A percentile compares a stretch with the other conserved stretches of the same genome.
phyloP scores from a whole-genome alignment of 53 echinoderm and acorn worm species.

The Crossaster papposus region DNA sequence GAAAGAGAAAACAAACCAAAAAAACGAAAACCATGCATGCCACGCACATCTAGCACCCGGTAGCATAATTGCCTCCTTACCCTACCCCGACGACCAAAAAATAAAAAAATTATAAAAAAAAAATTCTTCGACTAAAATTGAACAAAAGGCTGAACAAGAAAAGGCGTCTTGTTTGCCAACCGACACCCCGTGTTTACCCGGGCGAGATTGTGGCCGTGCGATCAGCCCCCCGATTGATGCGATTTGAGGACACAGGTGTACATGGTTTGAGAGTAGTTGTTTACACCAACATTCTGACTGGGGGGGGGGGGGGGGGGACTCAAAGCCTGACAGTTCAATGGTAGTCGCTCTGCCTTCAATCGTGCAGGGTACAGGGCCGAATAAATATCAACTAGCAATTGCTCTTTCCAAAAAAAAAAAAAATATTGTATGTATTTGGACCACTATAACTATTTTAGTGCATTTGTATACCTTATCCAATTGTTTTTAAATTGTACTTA shows the following conservation, averaged over 20 bases:
- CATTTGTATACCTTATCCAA: too few relatives aligned
- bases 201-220: background rate
- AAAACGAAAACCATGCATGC: background rate
- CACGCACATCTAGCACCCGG: background rate
- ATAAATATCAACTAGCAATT: too few relatives aligned
- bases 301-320: too few relatives aligned
- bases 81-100: conserved; percentile 8
- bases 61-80: conserved; percentile 14
- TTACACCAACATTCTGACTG: too few relatives aligned
- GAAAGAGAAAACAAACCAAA: background rate
- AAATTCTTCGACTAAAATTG: conserved; percentile 13
- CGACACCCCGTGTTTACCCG: conserved; percentile 28
- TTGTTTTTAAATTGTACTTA: too few relatives aligned
- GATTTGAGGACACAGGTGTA: conserved; percentile 36
- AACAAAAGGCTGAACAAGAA: background rate
- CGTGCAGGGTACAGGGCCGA: too few relatives aligned
- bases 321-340: background rate
- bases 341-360: background rate
- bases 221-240: conserved; percentile 7
- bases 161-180: conserved; percentile 31
- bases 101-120: too few relatives aligned
- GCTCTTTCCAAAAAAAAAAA: too few relatives aligned
- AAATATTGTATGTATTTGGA: too few relatives aligned
- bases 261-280: conserved; percentile 6
- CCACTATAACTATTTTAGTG: too few relatives aligned